Evolutionary conservation across 1,140 invertebrate genomes (phyloP).

Genomic region (Radopholus similis): DNA sequence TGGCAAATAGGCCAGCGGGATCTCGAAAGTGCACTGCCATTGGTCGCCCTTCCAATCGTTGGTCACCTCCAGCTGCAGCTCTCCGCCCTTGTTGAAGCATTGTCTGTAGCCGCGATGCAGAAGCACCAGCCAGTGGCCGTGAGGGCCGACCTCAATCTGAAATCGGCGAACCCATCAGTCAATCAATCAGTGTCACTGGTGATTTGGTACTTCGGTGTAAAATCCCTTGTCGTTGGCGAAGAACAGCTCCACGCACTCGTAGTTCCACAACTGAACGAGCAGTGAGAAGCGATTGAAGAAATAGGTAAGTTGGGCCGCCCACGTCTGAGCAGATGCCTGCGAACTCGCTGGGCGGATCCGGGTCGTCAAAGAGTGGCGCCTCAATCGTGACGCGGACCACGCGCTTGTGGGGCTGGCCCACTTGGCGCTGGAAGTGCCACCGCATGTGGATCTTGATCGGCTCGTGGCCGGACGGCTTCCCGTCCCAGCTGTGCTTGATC

Average conservation of each 20-base stretch:
- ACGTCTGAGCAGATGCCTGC: conserved; percentile 48
- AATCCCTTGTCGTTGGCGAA: conserved; percentile 56
- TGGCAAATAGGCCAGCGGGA: conserved; percentile 59
- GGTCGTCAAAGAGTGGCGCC: conserved; percentile 57
- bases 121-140: conserved; percentile 58
- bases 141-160: conserved; percentile 48
- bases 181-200: not conserved
- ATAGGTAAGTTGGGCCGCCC: conserved; percentile 13
- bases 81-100: conserved; percentile 51
- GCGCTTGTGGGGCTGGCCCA: conserved; percentile 54
- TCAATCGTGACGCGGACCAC: conserved; percentile 45
- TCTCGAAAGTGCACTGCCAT: conserved; percentile 56
- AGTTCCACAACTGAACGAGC: conserved; percentile 52
- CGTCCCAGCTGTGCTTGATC: conserved; percentile 55
- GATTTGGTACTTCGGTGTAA: conserved; percentile 50
- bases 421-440: conserved; percentile 50
- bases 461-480: conserved; percentile 46
- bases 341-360: conserved; percentile 52
- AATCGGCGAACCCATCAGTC: not conserved
- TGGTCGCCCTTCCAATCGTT: conserved; percentile 44
- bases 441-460: conserved; percentile 52
- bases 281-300: not conserved
- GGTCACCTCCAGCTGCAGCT: conserved; percentile 50
- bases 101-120: conserved; percentile 49
- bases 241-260: conserved; percentile 57